These are phyloP conservation scores for Chaetophractus vellerosus DNA, from an alignment of 2,797 vertebrate species.

Conservation along the genomic window DNA sequence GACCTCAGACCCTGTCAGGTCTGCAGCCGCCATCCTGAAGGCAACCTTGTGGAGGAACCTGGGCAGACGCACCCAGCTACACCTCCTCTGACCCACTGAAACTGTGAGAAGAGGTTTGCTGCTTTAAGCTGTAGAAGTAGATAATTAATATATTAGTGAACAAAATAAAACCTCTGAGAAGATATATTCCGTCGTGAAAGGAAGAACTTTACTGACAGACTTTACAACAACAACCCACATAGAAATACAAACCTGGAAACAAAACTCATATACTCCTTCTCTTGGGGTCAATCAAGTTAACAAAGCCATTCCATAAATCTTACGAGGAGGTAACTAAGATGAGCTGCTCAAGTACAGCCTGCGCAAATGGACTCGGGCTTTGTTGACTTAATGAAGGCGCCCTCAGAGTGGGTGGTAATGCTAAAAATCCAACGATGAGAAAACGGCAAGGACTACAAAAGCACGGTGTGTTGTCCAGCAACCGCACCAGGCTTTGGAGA, in stretches of 20 bases:
- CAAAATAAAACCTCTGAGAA: neutral
- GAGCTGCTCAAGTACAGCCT: neutral
- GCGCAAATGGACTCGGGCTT: conserved; percentile 33
- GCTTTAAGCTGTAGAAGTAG: neutral
- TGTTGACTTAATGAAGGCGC: conserved; percentile 83
- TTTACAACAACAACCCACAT: fast-evolving
- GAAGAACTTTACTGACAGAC: too few species aligned
- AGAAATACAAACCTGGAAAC: neutral
- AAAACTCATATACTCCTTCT: too few species aligned
- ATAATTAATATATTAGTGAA: neutral
- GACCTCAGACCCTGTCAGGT: neutral
- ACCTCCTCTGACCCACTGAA: neutral
- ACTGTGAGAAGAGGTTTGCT: neutral
- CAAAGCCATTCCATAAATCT: neutral
- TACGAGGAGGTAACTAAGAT: neutral
- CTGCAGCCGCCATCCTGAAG: neutral
- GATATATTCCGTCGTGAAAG: neutral
- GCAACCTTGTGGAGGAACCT: neutral
- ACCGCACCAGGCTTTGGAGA: conserved; percentile 80
- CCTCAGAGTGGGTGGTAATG: conserved; percentile 79
- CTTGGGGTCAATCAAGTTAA: neutral
- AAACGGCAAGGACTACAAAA: conserved; percentile 56
- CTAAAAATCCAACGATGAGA: conserved; percentile 68
- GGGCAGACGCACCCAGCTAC: neutral
- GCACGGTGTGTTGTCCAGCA: conserved; percentile 88